Evolutionary conservation across 2,888 invertebrate species (phyloP), one percentile per base, ranked within the genome.

Genomic region (Aphodius granarius): DNA sequence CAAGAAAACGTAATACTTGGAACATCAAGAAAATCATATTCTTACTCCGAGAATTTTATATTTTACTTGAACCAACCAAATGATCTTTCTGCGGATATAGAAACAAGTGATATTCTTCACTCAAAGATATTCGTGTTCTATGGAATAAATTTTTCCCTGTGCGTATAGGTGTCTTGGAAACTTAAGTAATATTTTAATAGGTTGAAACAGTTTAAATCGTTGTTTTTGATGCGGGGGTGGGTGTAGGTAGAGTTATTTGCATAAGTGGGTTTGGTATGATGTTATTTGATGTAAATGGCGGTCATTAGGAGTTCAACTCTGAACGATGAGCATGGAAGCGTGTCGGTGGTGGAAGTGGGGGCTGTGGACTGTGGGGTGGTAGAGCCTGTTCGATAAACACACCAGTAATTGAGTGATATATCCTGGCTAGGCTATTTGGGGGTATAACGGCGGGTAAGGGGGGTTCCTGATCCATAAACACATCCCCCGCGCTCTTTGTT

Each of bases 321-420:
- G 79, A 80, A 77, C 80, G 80, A 81, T 80, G 81, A 81, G 78
- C 77, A 73, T 77, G 23, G 72, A 63, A 71, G 73, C 76, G 70
- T 43, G 70, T 72, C 66, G 73, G 66, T 63, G 63, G 71, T 63
- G 62, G 63, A 65, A 72, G 74, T 65, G 72, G 76, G 72, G 74
- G 21, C 1, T 9, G 68, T 23, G 73, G 76, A 76, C 71, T 73
- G 62, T 75, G 76, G 72, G 63, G 75, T 22, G 21, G 75, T 78
- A 77, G 78, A 79, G 79, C 77, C 79, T 81, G 82, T 81, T 82
- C 82, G 81, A 82, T 82, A 82, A 82, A 82, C 82, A 82, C 81
- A 80, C 81, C 81, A 79, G 81, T 82, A 82, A 82, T 82, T 82
- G 82, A 82, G 82, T 82, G 82, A 81, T 82, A 82, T 82, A 82